Evolutionary conservation across 1,140 invertebrate species (phyloP), one percentile per base, ranked within the genome.

Genomic region (Drosophila neocordata): DNA sequence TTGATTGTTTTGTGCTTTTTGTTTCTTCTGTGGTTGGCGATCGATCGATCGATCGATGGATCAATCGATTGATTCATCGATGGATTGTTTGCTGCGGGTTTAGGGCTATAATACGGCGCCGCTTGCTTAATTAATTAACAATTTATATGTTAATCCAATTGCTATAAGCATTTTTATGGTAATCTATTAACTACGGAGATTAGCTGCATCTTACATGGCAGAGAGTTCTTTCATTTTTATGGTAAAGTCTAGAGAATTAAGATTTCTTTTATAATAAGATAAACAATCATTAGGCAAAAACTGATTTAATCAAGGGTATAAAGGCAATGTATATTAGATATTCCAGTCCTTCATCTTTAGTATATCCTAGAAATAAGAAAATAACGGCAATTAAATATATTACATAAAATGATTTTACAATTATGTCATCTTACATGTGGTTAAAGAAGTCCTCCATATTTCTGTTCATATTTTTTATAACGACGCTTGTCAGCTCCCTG

Each of bases 101-200:
- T 56, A 67, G 44, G 73, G 64, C 65, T 56, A 82, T 79, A 87
- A 87, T 83, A 74, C 75, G 82, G 82, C 82, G 82, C 82, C 82
- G 69, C 69, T 81, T 64, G 79, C 58, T 79, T 88, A 83, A 87
- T 87, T 87, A 87, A 87, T 87, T 87, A 75, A 81, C 81, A 80
- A 85, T 87, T 85, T 87, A 85, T 87, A 87, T 85, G 81, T 78
- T 85, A 87, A 85, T 85, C 70, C 70, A 82, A 75, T 73, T 85
- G 81, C 53, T 71, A 57, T 60, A 12, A 68, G 44, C 44, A 65
- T 66, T 77, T 68, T 56, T 34, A 63, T 34, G 48, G 37, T 58
- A 51, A 59, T 73, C 65, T 75, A 72, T 61, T 15, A 67, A 51
- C 55, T 67, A 18, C 55, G 71, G 68, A 27, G 53, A 56, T 56